Conservation (phyloP, 37 sponge, comb jelly and placozoan species). For the Haliclona indistincta region DNA sequence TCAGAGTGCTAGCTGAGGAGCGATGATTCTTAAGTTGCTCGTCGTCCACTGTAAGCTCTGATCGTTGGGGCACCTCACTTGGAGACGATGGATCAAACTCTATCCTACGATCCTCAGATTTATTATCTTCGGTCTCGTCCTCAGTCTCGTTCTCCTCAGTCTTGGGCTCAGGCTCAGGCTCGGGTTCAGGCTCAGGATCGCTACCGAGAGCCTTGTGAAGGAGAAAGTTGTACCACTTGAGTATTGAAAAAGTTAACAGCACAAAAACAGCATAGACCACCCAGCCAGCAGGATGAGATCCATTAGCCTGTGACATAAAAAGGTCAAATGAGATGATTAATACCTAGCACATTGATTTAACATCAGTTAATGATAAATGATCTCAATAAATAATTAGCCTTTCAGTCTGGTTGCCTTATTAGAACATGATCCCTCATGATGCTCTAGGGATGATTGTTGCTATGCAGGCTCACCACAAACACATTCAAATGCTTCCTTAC, state of each 20-base stretch:
- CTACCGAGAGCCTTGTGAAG: slow-evolving; percentile 67
- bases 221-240: slow-evolving; percentile 63
- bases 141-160: slow-evolving; percentile 20
- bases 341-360: background rate
- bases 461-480: no score
- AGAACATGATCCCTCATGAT: no score
- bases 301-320: slow-evolving; percentile 16
- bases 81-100: background rate
- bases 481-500: no score
- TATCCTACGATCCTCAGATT: background rate
- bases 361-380: background rate
- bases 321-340: no score
- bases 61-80: no score
- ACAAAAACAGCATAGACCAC: slow-evolving; percentile 47
- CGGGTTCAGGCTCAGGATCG: slow-evolving; percentile 38
- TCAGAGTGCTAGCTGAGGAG: slow-evolving; percentile 12
- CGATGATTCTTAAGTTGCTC: background rate
- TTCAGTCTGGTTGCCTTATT: background rate
- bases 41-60: background rate
- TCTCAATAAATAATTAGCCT: background rate
- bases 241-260: slow-evolving; percentile 21
- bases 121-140: background rate
- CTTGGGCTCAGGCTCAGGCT: slow-evolving; percentile 5
- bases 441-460: no score
- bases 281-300: slow-evolving; percentile 49